These are phyloP conservation scores for Oasisia sp. DNA, from an alignment of 2,888 invertebrate genomes.

Conservation along the genomic window DNA sequence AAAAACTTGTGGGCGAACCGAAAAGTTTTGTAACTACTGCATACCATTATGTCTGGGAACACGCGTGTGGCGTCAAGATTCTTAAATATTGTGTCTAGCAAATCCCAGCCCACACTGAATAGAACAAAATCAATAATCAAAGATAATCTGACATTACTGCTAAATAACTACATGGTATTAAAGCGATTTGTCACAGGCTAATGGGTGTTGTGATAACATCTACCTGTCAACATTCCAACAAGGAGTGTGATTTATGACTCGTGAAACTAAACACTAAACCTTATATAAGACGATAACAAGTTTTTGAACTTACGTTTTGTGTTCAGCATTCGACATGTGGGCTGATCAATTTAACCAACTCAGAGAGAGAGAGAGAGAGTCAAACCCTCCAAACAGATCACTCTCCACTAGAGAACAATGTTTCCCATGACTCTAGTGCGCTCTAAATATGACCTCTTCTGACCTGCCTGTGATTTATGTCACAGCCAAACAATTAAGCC, in stretches of 20 bases:
- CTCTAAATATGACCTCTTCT: not conserved
- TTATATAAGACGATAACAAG: not conserved
- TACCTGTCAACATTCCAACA: not conserved
- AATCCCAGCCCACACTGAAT: not conserved
- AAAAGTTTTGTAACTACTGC: not conserved
- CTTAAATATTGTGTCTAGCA: not conserved
- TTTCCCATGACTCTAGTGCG: not conserved
- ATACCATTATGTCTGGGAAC: not conserved
- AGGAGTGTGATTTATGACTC: not conserved
- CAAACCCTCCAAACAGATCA: not conserved
- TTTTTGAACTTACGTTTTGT: not conserved
- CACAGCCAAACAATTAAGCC: not conserved
- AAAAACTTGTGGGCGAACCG: not conserved
- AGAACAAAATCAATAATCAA: constrained; percentile 12
- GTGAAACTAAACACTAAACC: not conserved
- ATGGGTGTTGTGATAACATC: not conserved
- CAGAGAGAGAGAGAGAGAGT: not conserved
- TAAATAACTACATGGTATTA: constrained; percentile 2
- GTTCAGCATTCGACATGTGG: not conserved
- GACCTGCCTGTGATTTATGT: constrained; percentile 12
- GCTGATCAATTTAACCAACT: not conserved
- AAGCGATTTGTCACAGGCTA: not conserved
- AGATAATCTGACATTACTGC: constrained; percentile 11
- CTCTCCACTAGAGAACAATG: not conserved
- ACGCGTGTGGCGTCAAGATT: not conserved